Conservation (phyloP, 2,888 invertebrate species). For the Pherbina coryleti region DNA sequence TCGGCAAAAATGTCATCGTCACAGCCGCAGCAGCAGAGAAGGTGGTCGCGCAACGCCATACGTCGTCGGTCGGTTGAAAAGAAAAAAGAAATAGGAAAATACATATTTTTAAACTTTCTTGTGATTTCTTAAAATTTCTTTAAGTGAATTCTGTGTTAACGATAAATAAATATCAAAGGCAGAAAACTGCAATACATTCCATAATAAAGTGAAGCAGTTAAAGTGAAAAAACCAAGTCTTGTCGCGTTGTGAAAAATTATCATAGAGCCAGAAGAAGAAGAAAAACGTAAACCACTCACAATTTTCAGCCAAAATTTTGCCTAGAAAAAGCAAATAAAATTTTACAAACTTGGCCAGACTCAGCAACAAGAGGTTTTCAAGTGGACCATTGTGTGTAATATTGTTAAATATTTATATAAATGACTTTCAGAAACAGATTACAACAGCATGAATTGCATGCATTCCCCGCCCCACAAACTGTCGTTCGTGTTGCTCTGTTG, state of each 20-base stretch:
- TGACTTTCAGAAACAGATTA: neutral
- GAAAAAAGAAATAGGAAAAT: conserved; percentile 10
- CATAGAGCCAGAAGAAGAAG: conserved; percentile 48
- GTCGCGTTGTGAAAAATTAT: conserved; percentile 54
- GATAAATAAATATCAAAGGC: neutral
- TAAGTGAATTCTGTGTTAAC: neutral
- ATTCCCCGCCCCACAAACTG: neutral
- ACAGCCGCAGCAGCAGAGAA: conserved; percentile 25
- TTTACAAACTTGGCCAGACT: neutral
- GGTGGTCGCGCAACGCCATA: conserved; percentile 26
- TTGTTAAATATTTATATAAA: neutral
- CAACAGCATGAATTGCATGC: neutral
- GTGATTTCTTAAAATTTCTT: neutral
- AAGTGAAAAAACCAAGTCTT: conserved; percentile 41
- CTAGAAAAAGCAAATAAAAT: neutral
- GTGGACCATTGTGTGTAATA: neutral
- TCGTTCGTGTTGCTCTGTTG: neutral
- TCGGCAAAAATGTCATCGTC: conserved; percentile 26
- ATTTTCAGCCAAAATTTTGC: neutral
- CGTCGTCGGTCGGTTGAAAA: conserved; percentile 13
- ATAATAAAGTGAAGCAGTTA: conserved; percentile 14
- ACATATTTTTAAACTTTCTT: neutral
- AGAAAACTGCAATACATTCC: neutral
- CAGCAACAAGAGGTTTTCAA: conserved; percentile 4
- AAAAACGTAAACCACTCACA: neutral